Evolutionary conservation across 2,888 invertebrate genomes (phyloP).

Genomic region (Sminthurinus aureus): DNA sequence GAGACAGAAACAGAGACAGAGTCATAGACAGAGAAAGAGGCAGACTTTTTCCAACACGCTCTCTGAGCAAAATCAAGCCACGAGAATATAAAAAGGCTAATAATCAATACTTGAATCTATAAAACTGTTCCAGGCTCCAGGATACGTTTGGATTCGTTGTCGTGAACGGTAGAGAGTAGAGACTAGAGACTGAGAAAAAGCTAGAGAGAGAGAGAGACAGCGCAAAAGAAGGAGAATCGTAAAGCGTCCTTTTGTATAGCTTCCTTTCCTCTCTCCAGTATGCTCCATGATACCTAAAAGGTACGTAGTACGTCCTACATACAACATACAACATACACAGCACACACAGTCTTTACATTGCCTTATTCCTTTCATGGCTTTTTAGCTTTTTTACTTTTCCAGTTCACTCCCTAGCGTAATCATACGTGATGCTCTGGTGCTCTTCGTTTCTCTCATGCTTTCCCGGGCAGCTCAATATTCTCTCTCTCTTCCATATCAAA

Average conservation of each 20-base stretch:
- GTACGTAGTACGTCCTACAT: neutral
- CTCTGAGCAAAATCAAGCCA: slow-evolving; percentile 30
- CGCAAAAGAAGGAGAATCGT: too few species aligned
- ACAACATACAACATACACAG: neutral
- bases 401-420: neutral
- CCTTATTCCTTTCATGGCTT: slow-evolving; percentile 18
- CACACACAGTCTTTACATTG: neutral
- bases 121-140: slow-evolving; percentile 10
- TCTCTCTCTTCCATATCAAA: neutral
- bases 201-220: too few species aligned
- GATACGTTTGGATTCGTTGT: neutral
- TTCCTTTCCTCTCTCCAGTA: neutral
- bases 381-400: slow-evolving; percentile 10
- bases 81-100: slow-evolving; percentile 39
- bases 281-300: too few species aligned
- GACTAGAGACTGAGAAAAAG: too few species aligned
- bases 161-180: neutral
- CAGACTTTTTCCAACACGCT: slow-evolving; percentile 36
- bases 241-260: neutral
- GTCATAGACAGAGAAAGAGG: slow-evolving; percentile 13
- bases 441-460: neutral
- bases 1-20: neutral
- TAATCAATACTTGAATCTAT: slow-evolving; percentile 44
- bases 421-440: neutral
- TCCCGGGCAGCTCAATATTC: neutral